Conservation (phyloP, 2,888 invertebrate species). For the Biston betularia region DNA sequence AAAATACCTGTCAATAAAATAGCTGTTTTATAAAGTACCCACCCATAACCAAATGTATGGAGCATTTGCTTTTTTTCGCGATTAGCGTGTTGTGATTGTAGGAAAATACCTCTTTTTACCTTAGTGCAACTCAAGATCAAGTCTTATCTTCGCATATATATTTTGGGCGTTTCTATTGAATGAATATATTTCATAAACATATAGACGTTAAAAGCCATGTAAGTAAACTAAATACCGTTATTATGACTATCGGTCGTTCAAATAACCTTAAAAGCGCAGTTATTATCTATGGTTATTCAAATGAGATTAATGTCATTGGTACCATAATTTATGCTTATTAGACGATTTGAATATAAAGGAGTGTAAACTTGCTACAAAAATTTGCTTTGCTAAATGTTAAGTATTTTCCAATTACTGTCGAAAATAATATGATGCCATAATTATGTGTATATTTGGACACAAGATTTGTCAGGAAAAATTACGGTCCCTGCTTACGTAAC, state of each 20-base stretch:
- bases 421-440: neutral
- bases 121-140: neutral
- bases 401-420: slow-evolving; percentile 4
- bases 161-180: neutral
- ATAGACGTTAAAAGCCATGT: slow-evolving; percentile 9
- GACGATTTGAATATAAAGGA: slow-evolving; percentile 25
- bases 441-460: neutral
- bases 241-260: slow-evolving; percentile 20
- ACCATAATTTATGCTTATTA: slow-evolving; percentile 29
- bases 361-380: slow-evolving; percentile 7
- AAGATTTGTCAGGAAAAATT: neutral
- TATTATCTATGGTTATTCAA: slow-evolving; percentile 32
- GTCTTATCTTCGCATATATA: no score
- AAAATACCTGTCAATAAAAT: no score
- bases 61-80: no score
- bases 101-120: no score
- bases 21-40: no score
- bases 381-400: slow-evolving; percentile 9
- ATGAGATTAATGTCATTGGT: slow-evolving; percentile 30
- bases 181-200: neutral
- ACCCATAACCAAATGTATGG: no score
- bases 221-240: slow-evolving; percentile 28
- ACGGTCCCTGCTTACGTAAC: no score
- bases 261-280: slow-evolving; percentile 26
- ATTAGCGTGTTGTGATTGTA: no score